A percentile compares a stretch with the other conserved stretches of the same genome.
phyloP scores from a whole-genome alignment of 2,113 vertebrate species.

The Microcebus murinus region DNA sequence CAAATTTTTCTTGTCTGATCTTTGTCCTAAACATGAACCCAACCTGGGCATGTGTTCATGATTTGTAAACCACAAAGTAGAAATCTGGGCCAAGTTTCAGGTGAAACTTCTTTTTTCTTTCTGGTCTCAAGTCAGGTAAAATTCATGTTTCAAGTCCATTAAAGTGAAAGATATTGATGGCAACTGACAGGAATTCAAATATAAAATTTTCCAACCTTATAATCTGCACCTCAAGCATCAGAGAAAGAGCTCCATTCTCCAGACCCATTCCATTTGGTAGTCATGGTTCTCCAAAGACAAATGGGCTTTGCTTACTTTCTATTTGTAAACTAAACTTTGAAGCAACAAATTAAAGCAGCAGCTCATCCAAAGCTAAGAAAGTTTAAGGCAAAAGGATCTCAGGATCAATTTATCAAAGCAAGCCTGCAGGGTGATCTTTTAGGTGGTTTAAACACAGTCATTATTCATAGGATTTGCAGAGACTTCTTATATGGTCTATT shows the following conservation, averaged over 20 bases:
- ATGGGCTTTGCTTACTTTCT: slow-evolving; percentile 1
- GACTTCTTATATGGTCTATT: background rate
- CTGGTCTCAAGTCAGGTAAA: slow-evolving; percentile 45
- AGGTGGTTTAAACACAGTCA: background rate
- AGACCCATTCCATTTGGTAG: background rate
- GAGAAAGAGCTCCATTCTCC: background rate
- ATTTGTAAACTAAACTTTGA: background rate
- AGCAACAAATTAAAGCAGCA: background rate
- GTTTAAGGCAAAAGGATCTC: slow-evolving; percentile 13
- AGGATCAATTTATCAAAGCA: background rate
- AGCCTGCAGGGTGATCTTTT: background rate
- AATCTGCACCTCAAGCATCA: background rate
- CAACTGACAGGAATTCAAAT: slow-evolving; percentile 47
- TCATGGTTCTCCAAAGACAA: background rate
- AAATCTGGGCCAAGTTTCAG: slow-evolving; percentile 65
- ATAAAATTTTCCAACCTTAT: background rate
- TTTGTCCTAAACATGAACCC: slow-evolving; percentile 27
- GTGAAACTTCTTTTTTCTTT: slow-evolving; percentile 44
- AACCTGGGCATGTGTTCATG: background rate
- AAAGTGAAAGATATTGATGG: slow-evolving; percentile 51
- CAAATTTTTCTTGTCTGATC: background rate
- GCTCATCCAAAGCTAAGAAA: background rate
- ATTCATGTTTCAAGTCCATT: slow-evolving; percentile 22
- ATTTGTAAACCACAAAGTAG: slow-evolving; percentile 49
- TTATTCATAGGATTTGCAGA: background rate